A percentile compares a stretch with the other conserved stretches of the same genome.
phyloP scores from a whole-genome alignment of 2,888 invertebrate species.

The Pherbina coryleti region DNA sequence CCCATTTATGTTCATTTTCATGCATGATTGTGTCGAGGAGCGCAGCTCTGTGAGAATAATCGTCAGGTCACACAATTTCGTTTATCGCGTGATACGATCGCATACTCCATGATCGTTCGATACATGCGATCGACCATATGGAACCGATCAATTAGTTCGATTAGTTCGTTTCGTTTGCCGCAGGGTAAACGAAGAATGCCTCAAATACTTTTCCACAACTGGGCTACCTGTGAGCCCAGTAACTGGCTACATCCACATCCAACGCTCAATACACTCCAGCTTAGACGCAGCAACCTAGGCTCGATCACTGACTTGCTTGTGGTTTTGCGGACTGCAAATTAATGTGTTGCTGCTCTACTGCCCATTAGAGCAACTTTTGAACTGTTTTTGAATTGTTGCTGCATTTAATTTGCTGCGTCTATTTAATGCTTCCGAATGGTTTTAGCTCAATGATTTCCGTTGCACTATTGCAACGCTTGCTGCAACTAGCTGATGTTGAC shows the following conservation, averaged over 20 bases:
- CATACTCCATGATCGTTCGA: conserved; percentile 58
- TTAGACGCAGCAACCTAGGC: background rate
- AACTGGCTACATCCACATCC: background rate
- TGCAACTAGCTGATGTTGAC: background rate
- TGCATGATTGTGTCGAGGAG: conserved; percentile 27
- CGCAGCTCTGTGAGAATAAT: conserved; percentile 31
- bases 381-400: background rate
- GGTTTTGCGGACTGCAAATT: background rate
- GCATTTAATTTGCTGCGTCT: conserved; percentile 46
- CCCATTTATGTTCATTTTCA: conserved; percentile 29
- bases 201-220: background rate
- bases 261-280: too few species aligned
- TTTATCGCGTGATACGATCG: conserved; percentile 67
- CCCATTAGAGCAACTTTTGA: background rate
- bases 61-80: conserved; percentile 42
- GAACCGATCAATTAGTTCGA: conserved; percentile 70
- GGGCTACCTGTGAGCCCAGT: background rate
- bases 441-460: conserved; percentile 48
- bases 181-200: background rate
- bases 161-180: conserved; percentile 43
- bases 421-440: conserved; percentile 49
- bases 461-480: background rate
- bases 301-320: background rate
- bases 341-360: background rate
- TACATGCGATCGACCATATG: conserved; percentile 67